A percentile compares a stretch with the other conserved stretches of the same genome.
phyloP scores from a whole-genome alignment of 2,888 invertebrate genomes.

The Coelinius sp. region DNA sequence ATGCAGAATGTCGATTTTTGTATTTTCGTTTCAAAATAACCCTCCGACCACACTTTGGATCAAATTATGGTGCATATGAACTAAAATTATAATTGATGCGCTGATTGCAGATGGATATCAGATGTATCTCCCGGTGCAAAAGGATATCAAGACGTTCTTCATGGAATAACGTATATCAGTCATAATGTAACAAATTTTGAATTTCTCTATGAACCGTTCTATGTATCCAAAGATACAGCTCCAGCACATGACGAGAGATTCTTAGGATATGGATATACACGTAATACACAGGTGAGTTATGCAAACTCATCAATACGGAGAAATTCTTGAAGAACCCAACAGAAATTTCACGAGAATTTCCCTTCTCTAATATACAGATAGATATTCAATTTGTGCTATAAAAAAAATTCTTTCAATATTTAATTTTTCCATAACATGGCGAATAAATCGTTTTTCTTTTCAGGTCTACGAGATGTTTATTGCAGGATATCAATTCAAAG shows the following conservation, averaged over 20 bases:
- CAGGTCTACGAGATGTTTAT: slow-evolving; percentile 95
- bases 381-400: no score
- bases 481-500: slow-evolving; percentile 89
- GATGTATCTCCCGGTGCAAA: slow-evolving; percentile 66
- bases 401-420: no score
- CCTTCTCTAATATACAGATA: no score
- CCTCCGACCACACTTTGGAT: no score
- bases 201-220: slow-evolving; percentile 93
- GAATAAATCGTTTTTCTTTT: slow-evolving; percentile 50
- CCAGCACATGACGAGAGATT: slow-evolving; percentile 91
- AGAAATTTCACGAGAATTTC: no score
- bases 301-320: no score
- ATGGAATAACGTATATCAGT: slow-evolving; percentile 79
- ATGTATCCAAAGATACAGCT: slow-evolving; percentile 85
- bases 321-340: no score
- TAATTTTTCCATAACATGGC: no score
- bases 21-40: not conserved
- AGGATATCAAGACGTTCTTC: slow-evolving; percentile 75
- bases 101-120: slow-evolving; percentile 63
- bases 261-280: slow-evolving; percentile 91
- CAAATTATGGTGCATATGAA: not conserved
- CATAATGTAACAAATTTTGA: slow-evolving; percentile 85
- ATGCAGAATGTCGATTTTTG: no score
- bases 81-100: not conserved
- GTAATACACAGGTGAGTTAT: slow-evolving; percentile 86